Base-by-base conservation (phyloP, 2,797 vertebrate species). In the Thalassophryne amazonica region DNA sequence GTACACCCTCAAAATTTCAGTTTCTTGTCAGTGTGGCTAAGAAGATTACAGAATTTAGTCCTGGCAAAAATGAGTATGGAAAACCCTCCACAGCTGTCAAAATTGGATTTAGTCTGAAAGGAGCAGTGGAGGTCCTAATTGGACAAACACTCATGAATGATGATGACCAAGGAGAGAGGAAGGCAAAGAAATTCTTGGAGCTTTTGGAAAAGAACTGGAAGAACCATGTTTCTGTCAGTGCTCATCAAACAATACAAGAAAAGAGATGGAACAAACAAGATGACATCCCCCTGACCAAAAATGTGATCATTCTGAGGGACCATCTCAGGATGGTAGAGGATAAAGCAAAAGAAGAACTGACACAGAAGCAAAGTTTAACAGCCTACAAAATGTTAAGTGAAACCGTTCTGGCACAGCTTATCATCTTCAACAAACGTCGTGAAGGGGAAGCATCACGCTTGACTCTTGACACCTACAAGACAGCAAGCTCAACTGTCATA, bases 371-470 rank as follows among this genome's bases (percentile, higher is more conserved):
- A 4, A 42, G n/a, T 21, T 18, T 37, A 42, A 25, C 19, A 20
- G 46, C 39, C 6, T 59, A 51, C 33, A 37, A 38, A 14, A 29
- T 0, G 11, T 14, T 38, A 2, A 45, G 32, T 12, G 8, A 60
- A n/a, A 22, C 5, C 0, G 24, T 51, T 40, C 36, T 51, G 7
- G 34, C 30, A 3, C 34, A 67, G 3, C 7, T 67, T 20, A 60
- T 67, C 2, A 6, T 65, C 2, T 59, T 60, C 2, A 66, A 66
- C 27, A 58, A 48, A 17, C 15, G 42, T 1, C 16, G 23, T 31
- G 35, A 64, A 28, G 45, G 40, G 9, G 45, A 56, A 12, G 50
- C 56, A 2, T 52, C 50, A 20, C n/a, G 14, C 9, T 38, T 60
- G 21, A 30, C 28, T 19, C 20, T 55, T n/a, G 20, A 54, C 0